Percentiles rank a stretch among this genome's conserved stretches.
These are phyloP conservation scores for Cheilosia scutellata DNA, from an alignment of 2,888 invertebrate species.

Conservation along the genomic window DNA sequence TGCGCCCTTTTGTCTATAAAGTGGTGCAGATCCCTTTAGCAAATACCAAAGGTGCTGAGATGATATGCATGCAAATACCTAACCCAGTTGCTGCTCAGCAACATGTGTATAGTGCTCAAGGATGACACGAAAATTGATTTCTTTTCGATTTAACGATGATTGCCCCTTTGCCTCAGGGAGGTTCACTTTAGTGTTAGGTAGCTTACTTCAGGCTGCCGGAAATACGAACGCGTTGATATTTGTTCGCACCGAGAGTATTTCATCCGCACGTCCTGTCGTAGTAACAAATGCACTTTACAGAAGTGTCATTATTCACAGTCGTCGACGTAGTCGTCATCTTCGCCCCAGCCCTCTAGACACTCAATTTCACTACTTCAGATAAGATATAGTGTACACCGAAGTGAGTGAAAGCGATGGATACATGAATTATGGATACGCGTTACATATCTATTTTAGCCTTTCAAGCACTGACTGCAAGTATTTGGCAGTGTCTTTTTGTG, in stretches of 20 bases:
- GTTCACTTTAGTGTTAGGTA: slow-evolving; percentile 48
- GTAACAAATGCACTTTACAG: slow-evolving; percentile 68
- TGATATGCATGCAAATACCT: slow-evolving; percentile 65
- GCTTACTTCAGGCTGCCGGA: slow-evolving; percentile 8
- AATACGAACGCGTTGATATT: slow-evolving; percentile 9
- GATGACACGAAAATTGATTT: slow-evolving; percentile 70
- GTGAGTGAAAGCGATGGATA: slow-evolving; percentile 53
- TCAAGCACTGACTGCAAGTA: slow-evolving; percentile 20
- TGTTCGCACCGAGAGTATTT: slow-evolving; percentile 31
- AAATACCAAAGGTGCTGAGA: slow-evolving; percentile 48
- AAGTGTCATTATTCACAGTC: slow-evolving; percentile 52
- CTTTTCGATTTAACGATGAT: slow-evolving; percentile 70
- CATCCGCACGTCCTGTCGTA: slow-evolving; percentile 46
- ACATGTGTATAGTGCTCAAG: slow-evolving; percentile 39
- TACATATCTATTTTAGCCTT: slow-evolving; percentile 63
- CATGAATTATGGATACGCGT: slow-evolving; percentile 68
- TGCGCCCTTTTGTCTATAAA: slow-evolving; percentile 13
- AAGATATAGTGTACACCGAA: slow-evolving; percentile 26
- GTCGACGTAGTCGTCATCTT: background rate
- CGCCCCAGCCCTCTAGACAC: slow-evolving; percentile 23
- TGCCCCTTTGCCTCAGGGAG: slow-evolving; percentile 65
- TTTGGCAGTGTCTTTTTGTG: slow-evolving; percentile 3
- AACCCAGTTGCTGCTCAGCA: slow-evolving; percentile 44
- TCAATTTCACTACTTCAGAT: slow-evolving; percentile 41
- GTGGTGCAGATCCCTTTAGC: slow-evolving; percentile 26